Conservation (phyloP, 2,113 vertebrate genomes). For the Cettia cetti region DNA sequence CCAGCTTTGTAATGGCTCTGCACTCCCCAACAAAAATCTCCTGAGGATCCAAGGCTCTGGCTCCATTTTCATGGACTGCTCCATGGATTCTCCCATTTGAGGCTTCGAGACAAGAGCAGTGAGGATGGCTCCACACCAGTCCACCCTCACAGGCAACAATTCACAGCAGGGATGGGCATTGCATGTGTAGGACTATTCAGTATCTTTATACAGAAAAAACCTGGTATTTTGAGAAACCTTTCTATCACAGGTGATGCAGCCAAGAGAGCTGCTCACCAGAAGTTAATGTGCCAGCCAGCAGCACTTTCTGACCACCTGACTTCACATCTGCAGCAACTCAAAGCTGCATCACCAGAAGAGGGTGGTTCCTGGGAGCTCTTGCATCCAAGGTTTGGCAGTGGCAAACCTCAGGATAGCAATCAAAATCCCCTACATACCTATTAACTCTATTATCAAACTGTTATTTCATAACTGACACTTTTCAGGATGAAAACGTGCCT, state of each 20-base stretch:
- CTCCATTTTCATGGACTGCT: neutral
- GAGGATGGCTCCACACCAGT: fast-evolving
- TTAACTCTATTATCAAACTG: neutral
- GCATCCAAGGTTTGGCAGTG: fast-evolving
- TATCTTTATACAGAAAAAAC: neutral
- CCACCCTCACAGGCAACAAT: neutral
- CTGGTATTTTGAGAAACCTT: neutral
- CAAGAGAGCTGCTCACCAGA: neutral
- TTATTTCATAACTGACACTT: neutral
- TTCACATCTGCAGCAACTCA: neutral
- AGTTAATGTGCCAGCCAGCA: neutral
- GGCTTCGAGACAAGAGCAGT: neutral
- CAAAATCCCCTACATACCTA: neutral
- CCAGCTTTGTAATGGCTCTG: neutral
- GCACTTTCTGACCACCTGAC: neutral
- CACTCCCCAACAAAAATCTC: neutral
- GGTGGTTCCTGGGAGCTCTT: neutral
- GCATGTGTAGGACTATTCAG: neutral
- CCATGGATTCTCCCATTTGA: fast-evolving
- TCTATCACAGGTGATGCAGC: neutral
- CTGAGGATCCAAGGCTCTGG: neutral
- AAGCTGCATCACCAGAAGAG: neutral
- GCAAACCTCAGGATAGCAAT: neutral
- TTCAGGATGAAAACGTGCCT: neutral
- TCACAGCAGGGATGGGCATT: neutral